Conservation (phyloP, 2,113 vertebrate species). For the Sander vitreus region DNA sequence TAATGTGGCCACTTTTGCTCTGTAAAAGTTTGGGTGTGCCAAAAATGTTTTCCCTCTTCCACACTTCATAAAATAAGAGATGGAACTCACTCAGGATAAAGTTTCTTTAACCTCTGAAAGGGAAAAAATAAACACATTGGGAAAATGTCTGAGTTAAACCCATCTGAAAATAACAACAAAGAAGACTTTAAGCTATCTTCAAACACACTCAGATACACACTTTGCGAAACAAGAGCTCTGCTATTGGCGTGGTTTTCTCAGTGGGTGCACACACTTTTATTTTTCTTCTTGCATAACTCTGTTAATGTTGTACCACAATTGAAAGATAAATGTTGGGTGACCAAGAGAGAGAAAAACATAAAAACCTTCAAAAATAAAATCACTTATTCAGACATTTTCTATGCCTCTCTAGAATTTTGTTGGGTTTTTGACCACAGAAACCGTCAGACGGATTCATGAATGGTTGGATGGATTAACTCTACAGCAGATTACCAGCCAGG, state of each 20-base stretch:
- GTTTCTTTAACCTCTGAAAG: slow-evolving; percentile 75
- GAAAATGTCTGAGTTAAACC: slow-evolving; percentile 33
- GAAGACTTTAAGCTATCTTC: not conserved
- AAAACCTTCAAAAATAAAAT: slow-evolving; percentile 10
- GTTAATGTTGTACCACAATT: slow-evolving; percentile 11
- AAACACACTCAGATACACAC: slow-evolving; percentile 8
- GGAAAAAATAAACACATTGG: slow-evolving; percentile 65
- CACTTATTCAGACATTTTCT: slow-evolving; percentile 12
- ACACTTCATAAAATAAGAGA: slow-evolving; percentile 64
- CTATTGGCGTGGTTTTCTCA: slow-evolving; percentile 35
- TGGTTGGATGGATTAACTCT: not conserved
- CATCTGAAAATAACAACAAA: slow-evolving; percentile 22
- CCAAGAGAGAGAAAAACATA: slow-evolving; percentile 2
- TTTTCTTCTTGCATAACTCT: slow-evolving; percentile 18
- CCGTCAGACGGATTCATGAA: not conserved
- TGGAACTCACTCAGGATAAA: slow-evolving; percentile 54
- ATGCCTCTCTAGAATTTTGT: not conserved
- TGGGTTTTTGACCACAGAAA: slow-evolving; percentile 13
- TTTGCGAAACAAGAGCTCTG: not conserved
- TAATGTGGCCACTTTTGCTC: slow-evolving; percentile 70
- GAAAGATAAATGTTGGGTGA: not conserved
- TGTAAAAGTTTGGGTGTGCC: slow-evolving; percentile 64
- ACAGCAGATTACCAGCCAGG: not conserved
- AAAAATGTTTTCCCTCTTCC: slow-evolving; percentile 76
- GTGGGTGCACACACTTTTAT: not conserved